These are phyloP conservation scores for Panulirus ornatus DNA, from an alignment of 1,140 invertebrate species.

Conservation along the genomic window DNA sequence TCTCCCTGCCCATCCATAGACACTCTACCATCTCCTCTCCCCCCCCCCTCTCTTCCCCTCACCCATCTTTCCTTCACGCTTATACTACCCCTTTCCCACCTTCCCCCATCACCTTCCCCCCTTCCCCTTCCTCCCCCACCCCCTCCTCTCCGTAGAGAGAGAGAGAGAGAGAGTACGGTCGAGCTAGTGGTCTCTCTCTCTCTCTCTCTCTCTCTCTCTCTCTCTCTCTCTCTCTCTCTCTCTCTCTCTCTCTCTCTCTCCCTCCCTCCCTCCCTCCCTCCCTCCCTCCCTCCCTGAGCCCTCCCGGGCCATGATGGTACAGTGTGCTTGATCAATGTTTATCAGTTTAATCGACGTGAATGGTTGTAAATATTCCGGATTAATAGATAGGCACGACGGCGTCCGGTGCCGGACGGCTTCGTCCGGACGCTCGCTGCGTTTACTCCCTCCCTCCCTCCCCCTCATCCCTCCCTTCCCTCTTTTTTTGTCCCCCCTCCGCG, in stretches of 20 bases:
- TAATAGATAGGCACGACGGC: not conserved
- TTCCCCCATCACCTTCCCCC: too few relatives aligned
- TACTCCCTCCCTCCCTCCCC: too few relatives aligned
- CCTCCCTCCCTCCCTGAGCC: too few relatives aligned
- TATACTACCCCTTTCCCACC: too few relatives aligned
- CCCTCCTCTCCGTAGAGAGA: not conserved
- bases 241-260: not conserved
- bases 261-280: not conserved
- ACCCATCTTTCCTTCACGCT: too few relatives aligned
- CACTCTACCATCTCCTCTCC: too few relatives aligned
- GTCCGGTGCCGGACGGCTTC: too few relatives aligned
- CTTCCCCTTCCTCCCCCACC: too few relatives aligned
- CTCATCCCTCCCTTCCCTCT: not conserved
- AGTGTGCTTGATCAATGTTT: constrained; percentile 14
- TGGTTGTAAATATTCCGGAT: constrained; percentile 9
- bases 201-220: constrained; percentile 5
- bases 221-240: not conserved
- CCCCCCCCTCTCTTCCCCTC: too few relatives aligned
- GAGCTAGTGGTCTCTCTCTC: not conserved
- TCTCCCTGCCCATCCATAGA: too few relatives aligned
- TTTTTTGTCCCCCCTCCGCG: not conserved
- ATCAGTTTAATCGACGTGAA: constrained; percentile 10
- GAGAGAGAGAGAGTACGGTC: not conserved
- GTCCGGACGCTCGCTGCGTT: too few relatives aligned
- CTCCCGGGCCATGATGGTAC: not conserved